Evolutionary conservation across 2,888 invertebrate species (phyloP).

Genomic region (Hofmannophila pseudospretella): DNA sequence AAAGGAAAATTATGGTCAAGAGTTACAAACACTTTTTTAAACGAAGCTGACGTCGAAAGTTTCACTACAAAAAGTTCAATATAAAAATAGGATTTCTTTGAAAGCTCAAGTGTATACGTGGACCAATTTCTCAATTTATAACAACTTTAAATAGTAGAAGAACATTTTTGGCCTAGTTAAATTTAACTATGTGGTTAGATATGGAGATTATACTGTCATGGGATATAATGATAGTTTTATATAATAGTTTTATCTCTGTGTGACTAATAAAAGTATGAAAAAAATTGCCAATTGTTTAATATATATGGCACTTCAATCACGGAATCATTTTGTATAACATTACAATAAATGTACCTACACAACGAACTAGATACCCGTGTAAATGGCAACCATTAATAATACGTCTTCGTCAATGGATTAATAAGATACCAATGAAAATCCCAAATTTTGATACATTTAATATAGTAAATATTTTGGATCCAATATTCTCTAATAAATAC

Average conservation of each 20-base stretch:
- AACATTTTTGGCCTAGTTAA: conserved; percentile 20
- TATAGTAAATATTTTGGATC: conserved; percentile 35
- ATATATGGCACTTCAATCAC: conserved; percentile 71
- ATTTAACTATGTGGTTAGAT: conserved; percentile 8
- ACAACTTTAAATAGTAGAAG: conserved; percentile 27
- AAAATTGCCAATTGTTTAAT: conserved; percentile 41
- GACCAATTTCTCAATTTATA: conserved; percentile 51
- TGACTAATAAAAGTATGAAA: background rate
- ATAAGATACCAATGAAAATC: conserved; percentile 36
- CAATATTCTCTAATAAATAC: conserved; percentile 47
- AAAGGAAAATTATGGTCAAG: conserved; percentile 33
- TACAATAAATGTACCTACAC: conserved; percentile 33
- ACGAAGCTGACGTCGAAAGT: conserved; percentile 39
- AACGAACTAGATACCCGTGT: conserved; percentile 43
- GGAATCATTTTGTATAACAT: conserved; percentile 38
- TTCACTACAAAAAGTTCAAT: conserved; percentile 63
- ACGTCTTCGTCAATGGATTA: conserved; percentile 21
- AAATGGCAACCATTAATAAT: conserved; percentile 18
- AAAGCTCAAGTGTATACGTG: conserved; percentile 71
- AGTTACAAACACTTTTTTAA: conserved; percentile 26
- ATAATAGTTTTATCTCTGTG: background rate
- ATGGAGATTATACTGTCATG: conserved; percentile 2
- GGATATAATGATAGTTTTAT: conserved; percentile 3
- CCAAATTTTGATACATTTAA: conserved; percentile 39
- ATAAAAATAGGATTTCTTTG: conserved; percentile 71